Percentiles rank a stretch among this genome's conserved stretches.
phyloP scores from a whole-genome alignment of 2,113 vertebrate genomes.

The Sebastes schlegelii region DNA sequence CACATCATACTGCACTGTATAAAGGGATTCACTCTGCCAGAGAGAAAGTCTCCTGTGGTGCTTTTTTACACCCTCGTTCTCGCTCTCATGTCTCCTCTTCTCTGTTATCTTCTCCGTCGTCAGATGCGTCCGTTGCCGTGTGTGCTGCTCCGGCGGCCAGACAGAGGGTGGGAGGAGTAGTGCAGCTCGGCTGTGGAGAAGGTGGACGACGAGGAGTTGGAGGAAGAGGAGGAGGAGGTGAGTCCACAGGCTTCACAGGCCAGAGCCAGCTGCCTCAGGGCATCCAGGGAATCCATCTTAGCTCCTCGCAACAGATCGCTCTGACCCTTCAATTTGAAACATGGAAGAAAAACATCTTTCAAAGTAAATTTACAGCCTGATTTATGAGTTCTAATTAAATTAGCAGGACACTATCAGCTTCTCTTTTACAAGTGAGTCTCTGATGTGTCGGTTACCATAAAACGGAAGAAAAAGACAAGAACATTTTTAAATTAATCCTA shows the following conservation, averaged over 20 bases:
- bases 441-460: background rate
- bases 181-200: slow-evolving; percentile 79
- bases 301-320: slow-evolving; percentile 94
- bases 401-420: background rate
- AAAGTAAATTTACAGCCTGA: too few relatives aligned
- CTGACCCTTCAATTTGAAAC: slow-evolving; percentile 85
- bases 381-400: background rate
- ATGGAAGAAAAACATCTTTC: too few relatives aligned
- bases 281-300: slow-evolving; percentile 93
- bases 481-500: too few relatives aligned
- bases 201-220: slow-evolving; percentile 55
- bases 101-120: slow-evolving; percentile 44
- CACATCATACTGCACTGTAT: slow-evolving; percentile 38
- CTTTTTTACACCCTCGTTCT: background rate
- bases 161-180: slow-evolving; percentile 71
- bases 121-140: slow-evolving; percentile 85
- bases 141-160: slow-evolving; percentile 74
- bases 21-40: slow-evolving; percentile 40
- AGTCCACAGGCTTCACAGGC: slow-evolving; percentile 93
- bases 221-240: slow-evolving; percentile 72
- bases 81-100: slow-evolving; percentile 3
- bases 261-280: slow-evolving; percentile 95
- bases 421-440: background rate
- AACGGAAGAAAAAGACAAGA: too few relatives aligned
- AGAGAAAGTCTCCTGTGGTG: background rate